Conservation (phyloP, 2,113 vertebrate species). For the Paramisgurnus dabryanus region DNA sequence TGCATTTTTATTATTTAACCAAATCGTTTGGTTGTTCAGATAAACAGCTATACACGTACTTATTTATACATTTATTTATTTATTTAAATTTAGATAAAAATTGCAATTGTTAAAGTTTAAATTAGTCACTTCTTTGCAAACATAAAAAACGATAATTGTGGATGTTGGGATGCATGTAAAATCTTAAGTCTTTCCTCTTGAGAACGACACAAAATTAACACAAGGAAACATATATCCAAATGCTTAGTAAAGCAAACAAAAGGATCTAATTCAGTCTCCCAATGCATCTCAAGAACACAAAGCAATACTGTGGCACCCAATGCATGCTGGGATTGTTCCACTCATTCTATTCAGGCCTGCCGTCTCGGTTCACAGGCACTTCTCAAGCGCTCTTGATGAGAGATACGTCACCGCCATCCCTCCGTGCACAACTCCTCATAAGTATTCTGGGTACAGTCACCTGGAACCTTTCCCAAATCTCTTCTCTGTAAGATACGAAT, state of each 20-base stretch:
- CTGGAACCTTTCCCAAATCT: slow-evolving; percentile 22
- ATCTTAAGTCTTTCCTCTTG: not conserved
- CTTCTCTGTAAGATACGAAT: slow-evolving; percentile 23
- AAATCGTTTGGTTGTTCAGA: not conserved
- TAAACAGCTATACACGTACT: not conserved
- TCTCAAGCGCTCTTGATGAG: slow-evolving; percentile 3
- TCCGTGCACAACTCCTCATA: slow-evolving; percentile 27
- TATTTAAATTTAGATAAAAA: too few species aligned
- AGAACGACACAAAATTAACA: not conserved
- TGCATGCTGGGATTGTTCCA: slow-evolving; percentile 40
- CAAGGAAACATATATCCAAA: not conserved
- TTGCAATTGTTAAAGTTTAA: too few species aligned
- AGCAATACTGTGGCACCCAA: slow-evolving; percentile 27
- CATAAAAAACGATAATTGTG: not conserved
- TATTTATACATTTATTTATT: too few species aligned
- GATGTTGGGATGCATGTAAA: not conserved
- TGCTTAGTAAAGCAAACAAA: not conserved
- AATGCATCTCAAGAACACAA: slow-evolving; percentile 33
- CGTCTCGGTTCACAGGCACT: slow-evolving; percentile 14
- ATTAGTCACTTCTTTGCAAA: too few species aligned
- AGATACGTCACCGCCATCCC: slow-evolving; percentile 38
- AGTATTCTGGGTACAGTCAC: slow-evolving; percentile 41
- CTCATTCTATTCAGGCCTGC: slow-evolving; percentile 38
- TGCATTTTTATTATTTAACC: not conserved
- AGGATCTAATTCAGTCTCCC: slow-evolving; percentile 27